Base-by-base conservation (phyloP, 2,113 vertebrate genomes). In the Melospiza georgiana region DNA sequence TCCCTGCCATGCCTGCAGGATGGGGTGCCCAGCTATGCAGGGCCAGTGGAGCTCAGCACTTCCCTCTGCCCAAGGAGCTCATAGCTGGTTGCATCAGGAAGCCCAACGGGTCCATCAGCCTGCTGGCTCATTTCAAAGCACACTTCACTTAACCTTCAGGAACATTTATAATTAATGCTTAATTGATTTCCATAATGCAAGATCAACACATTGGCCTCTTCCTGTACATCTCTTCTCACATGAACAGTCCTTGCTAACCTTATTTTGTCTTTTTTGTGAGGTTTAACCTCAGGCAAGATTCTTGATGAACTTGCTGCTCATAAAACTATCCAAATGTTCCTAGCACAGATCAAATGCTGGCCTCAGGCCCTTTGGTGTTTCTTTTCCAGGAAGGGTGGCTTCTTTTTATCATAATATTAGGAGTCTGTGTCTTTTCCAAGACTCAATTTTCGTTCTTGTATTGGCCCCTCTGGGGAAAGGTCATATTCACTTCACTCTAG, bases 171-270 rank as follows among this genome's bases (percentile, higher is more conserved):
- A 96, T 95, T 97, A 97, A 95, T 94, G 92, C 85, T 94, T 93
- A 95, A 97, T 96, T 93, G 94, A 97, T 95, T 97, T 96, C 95
- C 92, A 96, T 97, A 97, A 95, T 96, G 96, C 95, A 96, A 96
- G 93, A 97, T 96, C 93, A 97, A 95, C 97, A 96, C 81, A 71
- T 87, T 80, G 66, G 84, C 76, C 76, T 89, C 91, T 96, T 97
- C 90, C 95, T 89, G 94, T 91, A 94, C 94, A 82, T 96, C 89
- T 95, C 81, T 93, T 87, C 79, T 95, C 95, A 80, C 72, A 69
- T 90, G 95, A 93, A 54, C 90, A 93, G 92, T 95, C 93, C 94
- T 96, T 84, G 84, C 80, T 96, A 93, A 95, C 91, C 93, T 95
- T 95, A 95, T 95, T 97, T 97, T 93, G 95, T 93, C 84, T 97